Conservation (phyloP, 2,888 invertebrate genomes). For the Schrankia costaestrigalis region DNA sequence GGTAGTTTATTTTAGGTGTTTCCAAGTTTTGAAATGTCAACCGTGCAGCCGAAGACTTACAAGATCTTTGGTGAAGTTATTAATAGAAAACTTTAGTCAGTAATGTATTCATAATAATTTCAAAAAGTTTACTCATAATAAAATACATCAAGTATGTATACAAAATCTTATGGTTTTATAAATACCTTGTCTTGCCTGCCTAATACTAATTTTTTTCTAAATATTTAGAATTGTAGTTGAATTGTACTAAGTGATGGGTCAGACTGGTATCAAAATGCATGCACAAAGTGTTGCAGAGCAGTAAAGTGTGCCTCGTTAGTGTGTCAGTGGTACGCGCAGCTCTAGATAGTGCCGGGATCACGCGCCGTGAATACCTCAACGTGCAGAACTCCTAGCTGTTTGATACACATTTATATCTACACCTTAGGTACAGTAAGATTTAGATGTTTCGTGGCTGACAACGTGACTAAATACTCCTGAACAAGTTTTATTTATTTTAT, state of each 20-base stretch:
- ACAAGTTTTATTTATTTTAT: background rate
- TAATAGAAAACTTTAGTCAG: too few species aligned
- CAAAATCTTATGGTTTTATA: background rate
- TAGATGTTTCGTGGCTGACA: background rate
- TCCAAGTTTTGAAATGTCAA: too few species aligned
- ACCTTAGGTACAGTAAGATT: background rate
- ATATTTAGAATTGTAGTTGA: background rate
- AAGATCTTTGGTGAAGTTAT: too few species aligned
- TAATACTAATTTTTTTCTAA: background rate
- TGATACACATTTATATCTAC: background rate
- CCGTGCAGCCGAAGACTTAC: too few species aligned
- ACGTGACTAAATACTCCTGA: background rate
- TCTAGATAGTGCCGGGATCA: slow-evolving; percentile 14
- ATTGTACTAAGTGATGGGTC: too few species aligned
- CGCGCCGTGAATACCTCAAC: slow-evolving; percentile 10
- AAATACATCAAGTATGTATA: background rate
- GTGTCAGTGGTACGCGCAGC: slow-evolving; percentile 14
- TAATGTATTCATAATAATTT: too few species aligned
- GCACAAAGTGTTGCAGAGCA: slow-evolving; percentile 3
- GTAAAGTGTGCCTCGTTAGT: slow-evolving; percentile 15
- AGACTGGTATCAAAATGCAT: too few species aligned
- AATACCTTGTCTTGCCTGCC: background rate
- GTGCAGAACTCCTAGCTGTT: slow-evolving; percentile 1
- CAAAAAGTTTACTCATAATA: too few species aligned
- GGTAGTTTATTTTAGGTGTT: too few species aligned